phyloP scores from a whole-genome alignment of 2,797 vertebrate species.

The Urocyon cinereoargenteus region DNA sequence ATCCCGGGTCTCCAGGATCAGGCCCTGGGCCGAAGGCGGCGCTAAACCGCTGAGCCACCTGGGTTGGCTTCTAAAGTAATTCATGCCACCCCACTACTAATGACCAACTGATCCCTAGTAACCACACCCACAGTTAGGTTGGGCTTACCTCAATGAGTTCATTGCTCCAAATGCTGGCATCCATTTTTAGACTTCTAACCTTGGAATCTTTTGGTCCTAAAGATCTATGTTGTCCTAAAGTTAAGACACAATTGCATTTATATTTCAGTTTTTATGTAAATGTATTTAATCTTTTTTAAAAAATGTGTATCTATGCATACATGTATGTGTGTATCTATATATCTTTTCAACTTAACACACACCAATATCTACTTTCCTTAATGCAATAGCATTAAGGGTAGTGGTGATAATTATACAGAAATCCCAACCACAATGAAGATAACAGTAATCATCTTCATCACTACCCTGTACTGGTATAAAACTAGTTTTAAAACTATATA shows the following conservation, averaged over 20 bases:
- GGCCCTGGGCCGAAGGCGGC: too few relatives aligned
- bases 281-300: not conserved
- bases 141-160: conserved; percentile 95
- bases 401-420: not conserved
- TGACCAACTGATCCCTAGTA: not conserved
- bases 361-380: not conserved
- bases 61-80: not conserved
- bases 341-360: not conserved
- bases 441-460: not conserved
- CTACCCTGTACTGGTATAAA: not conserved
- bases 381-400: not conserved
- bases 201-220: conserved; percentile 96
- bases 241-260: conserved; percentile 58
- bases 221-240: conserved; percentile 94
- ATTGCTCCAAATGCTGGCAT: conserved; percentile 97
- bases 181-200: conserved; percentile 96
- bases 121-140: not conserved
- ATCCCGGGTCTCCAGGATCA: too few relatives aligned
- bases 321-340: not conserved
- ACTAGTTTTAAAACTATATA: not conserved
- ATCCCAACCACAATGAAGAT: not conserved
- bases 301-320: not conserved
- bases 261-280: not conserved
- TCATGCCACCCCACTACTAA: rapidly evolving
- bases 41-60: too few relatives aligned